Base-by-base conservation (phyloP, 2,888 invertebrate genomes). In the Acheta domesticus region DNA sequence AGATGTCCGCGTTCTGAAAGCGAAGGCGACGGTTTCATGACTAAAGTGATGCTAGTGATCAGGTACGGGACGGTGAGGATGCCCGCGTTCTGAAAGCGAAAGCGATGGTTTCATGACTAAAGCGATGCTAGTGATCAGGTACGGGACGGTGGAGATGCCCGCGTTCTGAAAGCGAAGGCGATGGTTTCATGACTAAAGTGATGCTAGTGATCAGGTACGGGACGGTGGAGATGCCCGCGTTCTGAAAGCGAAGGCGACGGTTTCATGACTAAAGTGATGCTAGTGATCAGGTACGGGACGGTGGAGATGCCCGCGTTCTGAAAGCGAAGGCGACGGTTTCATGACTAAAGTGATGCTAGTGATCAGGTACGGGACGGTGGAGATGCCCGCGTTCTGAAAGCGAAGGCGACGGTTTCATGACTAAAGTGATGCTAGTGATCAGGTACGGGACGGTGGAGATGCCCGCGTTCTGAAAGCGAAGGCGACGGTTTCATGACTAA, bases 361-460 rank as follows among this genome's bases (percentile, higher is more conserved):
- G 19, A 92, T 91, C 76, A 95, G 88, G 87, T 93, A 95, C 1
- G 95, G 95, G 78, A 94, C 84, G 0, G 95, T 91, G 2, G 93
- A 93, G 8, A 92, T 89, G 1, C 92, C 89, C 1, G 95, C 93
- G 84, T 94, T 95, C 90, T 92, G 85, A 23, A 23, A 23, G 3
- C 23, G 23, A 23, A 23, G 23, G 3, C 23, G 3, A 23, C 3
- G 3, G 23, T 23, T 23, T 23, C 23, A 23, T 3, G 23, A 23
- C 1, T 23, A 23, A 23, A 23, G 23, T 23, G 23, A 23, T 2
- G 23, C 23, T 23, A 23, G 23, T 23, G 19, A 92, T 91, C 76
- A 95, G 88, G 87, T 93, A 95, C 1, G 95, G 95, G 78, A 94
- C 84, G 0, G 95, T 91, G 2, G 93, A 93, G 8, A 92, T 89